Conservation (phyloP, 2,797 vertebrate genomes). For the Enteromius paludinosus region DNA sequence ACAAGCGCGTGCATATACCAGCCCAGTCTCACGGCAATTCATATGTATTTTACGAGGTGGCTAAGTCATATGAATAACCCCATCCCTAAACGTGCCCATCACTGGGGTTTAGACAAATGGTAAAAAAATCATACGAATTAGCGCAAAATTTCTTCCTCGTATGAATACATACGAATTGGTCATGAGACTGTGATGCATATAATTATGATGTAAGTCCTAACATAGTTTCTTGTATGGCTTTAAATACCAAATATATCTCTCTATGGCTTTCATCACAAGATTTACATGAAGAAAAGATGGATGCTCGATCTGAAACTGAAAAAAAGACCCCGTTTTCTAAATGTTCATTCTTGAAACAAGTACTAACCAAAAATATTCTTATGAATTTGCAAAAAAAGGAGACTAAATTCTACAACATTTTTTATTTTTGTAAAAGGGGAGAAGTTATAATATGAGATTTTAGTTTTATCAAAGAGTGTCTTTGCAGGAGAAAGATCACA, state of each 20-base stretch:
- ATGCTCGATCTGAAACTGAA: not conserved
- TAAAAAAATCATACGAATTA: too few relatives aligned
- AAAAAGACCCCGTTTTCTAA: not conserved
- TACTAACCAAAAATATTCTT: not conserved
- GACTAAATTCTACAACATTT: not conserved
- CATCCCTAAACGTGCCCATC: too few relatives aligned
- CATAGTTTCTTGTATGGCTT: constrained; percentile 45
- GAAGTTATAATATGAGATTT: not conserved
- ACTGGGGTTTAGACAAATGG: too few relatives aligned
- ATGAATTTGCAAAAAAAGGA: not conserved
- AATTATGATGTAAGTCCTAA: not conserved
- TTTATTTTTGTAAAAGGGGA: not conserved
- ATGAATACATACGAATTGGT: too few relatives aligned
- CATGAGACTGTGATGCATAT: too few relatives aligned
- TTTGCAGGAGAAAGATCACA: not conserved
- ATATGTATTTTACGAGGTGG: too few relatives aligned
- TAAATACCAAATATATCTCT: constrained; percentile 39
- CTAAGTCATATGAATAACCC: too few relatives aligned
- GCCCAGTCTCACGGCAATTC: too few relatives aligned
- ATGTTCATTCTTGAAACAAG: not conserved
- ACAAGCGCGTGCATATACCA: not conserved
- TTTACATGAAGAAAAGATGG: constrained; percentile 15
- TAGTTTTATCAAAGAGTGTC: not conserved
- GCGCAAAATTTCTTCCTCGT: too few relatives aligned
- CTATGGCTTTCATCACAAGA: constrained; percentile 52